A percentile compares a stretch with the other conserved stretches of the same genome.
Evolutionary conservation across 2,797 vertebrate species (phyloP).

Genomic region (Anguilla pacifica): DNA sequence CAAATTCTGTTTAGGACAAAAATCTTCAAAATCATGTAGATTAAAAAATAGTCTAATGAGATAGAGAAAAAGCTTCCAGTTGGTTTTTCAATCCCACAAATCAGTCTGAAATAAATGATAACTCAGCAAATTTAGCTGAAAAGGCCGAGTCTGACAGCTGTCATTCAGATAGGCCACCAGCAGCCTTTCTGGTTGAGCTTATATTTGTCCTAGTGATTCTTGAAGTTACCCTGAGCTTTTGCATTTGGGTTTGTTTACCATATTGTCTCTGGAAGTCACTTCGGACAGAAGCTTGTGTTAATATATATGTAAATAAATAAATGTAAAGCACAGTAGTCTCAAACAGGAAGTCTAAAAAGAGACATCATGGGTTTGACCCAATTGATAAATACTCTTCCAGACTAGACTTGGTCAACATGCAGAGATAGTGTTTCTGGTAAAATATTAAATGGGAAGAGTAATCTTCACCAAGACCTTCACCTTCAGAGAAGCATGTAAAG

Average conservation of each 20-base stretch:
- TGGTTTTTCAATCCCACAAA: too few relatives aligned
- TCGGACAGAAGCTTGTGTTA: not conserved
- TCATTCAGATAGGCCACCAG: too few relatives aligned
- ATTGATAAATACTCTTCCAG: not conserved
- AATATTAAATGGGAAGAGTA: not conserved
- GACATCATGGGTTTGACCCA: not conserved
- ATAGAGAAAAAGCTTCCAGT: too few relatives aligned
- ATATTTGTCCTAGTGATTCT: not conserved
- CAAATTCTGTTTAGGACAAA: too few relatives aligned
- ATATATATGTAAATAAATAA: not conserved
- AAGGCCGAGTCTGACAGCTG: too few relatives aligned
- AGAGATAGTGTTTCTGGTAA: not conserved
- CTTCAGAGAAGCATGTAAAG: not conserved
- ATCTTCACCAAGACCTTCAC: not conserved
- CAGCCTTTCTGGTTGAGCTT: not conserved
- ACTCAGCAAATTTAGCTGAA: too few relatives aligned
- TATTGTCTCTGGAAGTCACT: not conserved
- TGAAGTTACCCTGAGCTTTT: not conserved
- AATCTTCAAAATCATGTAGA: too few relatives aligned
- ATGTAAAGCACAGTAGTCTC: not conserved
- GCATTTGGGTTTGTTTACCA: not conserved
- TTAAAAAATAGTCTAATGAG: too few relatives aligned
- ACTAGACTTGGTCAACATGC: slow-evolving; percentile 5
- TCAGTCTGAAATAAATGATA: too few relatives aligned
- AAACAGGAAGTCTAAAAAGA: not conserved